Base-by-base conservation (phyloP, 2,888 invertebrate genomes). In the Mayetiola destructor region DNA sequence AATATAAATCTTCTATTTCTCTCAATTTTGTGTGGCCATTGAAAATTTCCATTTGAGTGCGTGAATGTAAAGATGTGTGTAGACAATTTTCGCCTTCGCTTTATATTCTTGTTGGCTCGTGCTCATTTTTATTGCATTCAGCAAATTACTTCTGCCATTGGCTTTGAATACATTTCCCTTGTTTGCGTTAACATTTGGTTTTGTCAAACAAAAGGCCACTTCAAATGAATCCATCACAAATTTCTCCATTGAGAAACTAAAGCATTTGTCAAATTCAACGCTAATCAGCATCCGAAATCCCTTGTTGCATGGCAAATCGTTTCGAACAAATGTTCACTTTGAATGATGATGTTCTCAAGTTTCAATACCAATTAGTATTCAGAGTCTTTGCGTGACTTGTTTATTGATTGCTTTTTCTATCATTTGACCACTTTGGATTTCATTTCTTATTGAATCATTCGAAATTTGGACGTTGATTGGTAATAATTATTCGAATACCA, bases 351-450 rank as follows among this genome's bases (percentile, higher is more conserved):
- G 48, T 27, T n/a, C 48, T 48, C 48, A 48, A 48, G 27, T 48
- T 48, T 48, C 48, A 27, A 48, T 48, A 27, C 48, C 48, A 48
- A 48, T 48, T 48, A 48, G 48, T 48, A 48, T 48, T 48, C 48
- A 3, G 27, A 27, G n/a, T 27, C n/a, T n/a, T 27, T 9, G 27
- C 48, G 27, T 48, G 48, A 48, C 48, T 48, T 48, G 48, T 16
- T 27, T 48, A 48, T 48, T 48, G 48, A n/a, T n/a, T n/a, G n/a
- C n/a, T n/a, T n/a, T n/a, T n/a, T n/a, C n/a, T n/a, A n/a, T n/a
- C n/a, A n/a, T n/a, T n/a, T n/a, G n/a, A n/a, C n/a, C n/a, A n/a
- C n/a, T n/a, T n/a, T n/a, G n/a, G n/a, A n/a, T n/a, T n/a, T n/a
- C n/a, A n/a, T n/a, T n/a, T n/a, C n/a, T n/a, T n/a, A n/a, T n/a